phyloP scores from a whole-genome alignment of 2,888 invertebrate genomes.

The Poecilus cupreus region DNA sequence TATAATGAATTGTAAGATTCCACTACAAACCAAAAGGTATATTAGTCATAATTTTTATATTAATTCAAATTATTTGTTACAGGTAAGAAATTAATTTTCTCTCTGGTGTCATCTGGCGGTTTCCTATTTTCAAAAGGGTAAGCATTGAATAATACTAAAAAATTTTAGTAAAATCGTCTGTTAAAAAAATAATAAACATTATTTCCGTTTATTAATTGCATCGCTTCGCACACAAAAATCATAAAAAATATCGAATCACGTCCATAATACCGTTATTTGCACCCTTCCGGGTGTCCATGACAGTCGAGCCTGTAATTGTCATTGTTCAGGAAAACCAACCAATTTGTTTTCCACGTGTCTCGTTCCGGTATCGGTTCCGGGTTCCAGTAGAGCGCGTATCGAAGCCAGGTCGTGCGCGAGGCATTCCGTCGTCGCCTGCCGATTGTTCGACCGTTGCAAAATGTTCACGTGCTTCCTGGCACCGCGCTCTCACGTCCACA shows the following conservation, averaged over 20 bases:
- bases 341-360: slow-evolving; percentile 57
- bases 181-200: too few relatives aligned
- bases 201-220: not conserved
- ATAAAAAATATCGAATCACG: slow-evolving; percentile 11
- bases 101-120: not conserved
- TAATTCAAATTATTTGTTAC: not conserved
- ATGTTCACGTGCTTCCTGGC: slow-evolving; percentile 10
- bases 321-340: slow-evolving; percentile 55
- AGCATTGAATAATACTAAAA: not conserved
- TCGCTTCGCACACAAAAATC: not conserved
- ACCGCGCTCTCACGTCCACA: not conserved
- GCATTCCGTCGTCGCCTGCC: not conserved
- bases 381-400: slow-evolving; percentile 51
- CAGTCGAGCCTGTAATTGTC: slow-evolving; percentile 48
- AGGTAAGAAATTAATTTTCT: slow-evolving; percentile 1
- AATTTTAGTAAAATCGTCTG: too few relatives aligned
- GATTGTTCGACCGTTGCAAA: slow-evolving; percentile 44
- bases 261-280: slow-evolving; percentile 4
- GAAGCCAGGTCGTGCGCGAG: slow-evolving; percentile 51
- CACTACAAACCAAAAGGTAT: too few relatives aligned
- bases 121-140: not conserved
- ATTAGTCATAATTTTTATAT: too few relatives aligned
- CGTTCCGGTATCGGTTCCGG: slow-evolving; percentile 49
- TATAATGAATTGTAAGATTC: too few relatives aligned
- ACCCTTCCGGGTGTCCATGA: slow-evolving; percentile 10